phyloP scores from a whole-genome alignment of 2,113 vertebrate species.

The Amblyopsis rosae region DNA sequence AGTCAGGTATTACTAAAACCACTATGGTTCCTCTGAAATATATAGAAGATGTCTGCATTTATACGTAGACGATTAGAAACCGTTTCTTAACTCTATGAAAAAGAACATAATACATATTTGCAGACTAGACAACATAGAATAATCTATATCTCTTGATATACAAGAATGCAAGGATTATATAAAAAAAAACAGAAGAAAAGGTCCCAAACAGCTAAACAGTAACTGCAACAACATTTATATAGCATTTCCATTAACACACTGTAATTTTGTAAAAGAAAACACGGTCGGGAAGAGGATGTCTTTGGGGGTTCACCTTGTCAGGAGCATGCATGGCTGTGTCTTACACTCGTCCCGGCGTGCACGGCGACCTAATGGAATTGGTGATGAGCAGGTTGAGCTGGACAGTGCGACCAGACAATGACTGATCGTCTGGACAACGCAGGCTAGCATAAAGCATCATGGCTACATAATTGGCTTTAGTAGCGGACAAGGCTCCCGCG shows the following conservation, averaged over 20 bases:
- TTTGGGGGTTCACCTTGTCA: constrained; percentile 67
- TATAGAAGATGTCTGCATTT: constrained; percentile 6
- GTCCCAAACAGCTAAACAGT: neutral
- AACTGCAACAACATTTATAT: no score
- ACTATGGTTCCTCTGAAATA: constrained; percentile 6
- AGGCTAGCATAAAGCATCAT: constrained; percentile 69
- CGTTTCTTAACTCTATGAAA: neutral
- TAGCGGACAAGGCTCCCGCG: constrained; percentile 53
- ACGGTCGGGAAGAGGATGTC: constrained; percentile 15
- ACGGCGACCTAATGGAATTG: constrained; percentile 49
- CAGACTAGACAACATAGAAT: neutral
- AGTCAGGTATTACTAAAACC: constrained; percentile 19
- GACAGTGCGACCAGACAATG: constrained; percentile 64
- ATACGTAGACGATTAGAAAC: neutral
- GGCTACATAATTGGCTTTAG: constrained; percentile 70
- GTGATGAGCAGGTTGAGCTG: constrained; percentile 61
- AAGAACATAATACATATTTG: neutral
- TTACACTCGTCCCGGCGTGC: constrained; percentile 41
- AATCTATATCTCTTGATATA: neutral
- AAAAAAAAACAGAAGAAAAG: neutral
- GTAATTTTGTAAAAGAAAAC: no score
- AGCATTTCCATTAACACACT: no score
- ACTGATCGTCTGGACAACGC: constrained; percentile 63
- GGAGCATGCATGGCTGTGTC: constrained; percentile 32
- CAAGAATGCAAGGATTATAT: neutral